Evolutionary conservation across 2,888 invertebrate genomes (phyloP).

Genomic region (Eupithecia centaureata): DNA sequence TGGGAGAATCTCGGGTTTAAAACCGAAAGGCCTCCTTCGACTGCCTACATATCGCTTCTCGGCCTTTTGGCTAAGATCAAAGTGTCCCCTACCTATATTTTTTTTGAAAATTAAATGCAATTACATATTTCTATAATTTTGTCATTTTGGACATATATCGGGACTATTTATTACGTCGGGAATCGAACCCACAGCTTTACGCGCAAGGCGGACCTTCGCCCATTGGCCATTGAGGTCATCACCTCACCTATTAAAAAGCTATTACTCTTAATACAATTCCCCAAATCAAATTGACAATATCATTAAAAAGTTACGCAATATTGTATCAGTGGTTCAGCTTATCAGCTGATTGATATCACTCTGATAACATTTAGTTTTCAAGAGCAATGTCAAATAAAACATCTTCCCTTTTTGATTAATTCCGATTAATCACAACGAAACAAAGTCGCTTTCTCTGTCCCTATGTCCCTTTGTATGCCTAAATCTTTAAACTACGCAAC

Average conservation of each 20-base stretch:
- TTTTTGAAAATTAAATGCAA: too few species aligned
- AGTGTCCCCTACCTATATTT: too few species aligned
- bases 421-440: too few species aligned
- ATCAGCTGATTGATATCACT: constrained; percentile 3
- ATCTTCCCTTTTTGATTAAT: not conserved
- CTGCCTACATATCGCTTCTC: too few species aligned
- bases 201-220: not conserved
- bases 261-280: not conserved
- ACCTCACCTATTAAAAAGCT: not conserved
- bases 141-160: not conserved
- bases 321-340: not conserved
- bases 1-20: too few species aligned
- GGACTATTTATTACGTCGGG: too few species aligned
- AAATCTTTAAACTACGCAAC: too few species aligned
- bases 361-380: constrained; percentile 4
- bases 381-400: constrained; percentile 4
- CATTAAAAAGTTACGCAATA: not conserved
- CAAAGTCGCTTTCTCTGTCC: too few species aligned
- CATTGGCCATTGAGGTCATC: not conserved
- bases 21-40: too few species aligned
- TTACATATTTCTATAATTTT: not conserved
- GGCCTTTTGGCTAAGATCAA: too few species aligned
- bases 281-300: not conserved
- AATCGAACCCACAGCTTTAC: not conserved
- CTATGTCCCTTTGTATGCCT: too few species aligned